Base-by-base conservation (phyloP, 2,888 invertebrate genomes). In the Chloroclystis v-ata region DNA sequence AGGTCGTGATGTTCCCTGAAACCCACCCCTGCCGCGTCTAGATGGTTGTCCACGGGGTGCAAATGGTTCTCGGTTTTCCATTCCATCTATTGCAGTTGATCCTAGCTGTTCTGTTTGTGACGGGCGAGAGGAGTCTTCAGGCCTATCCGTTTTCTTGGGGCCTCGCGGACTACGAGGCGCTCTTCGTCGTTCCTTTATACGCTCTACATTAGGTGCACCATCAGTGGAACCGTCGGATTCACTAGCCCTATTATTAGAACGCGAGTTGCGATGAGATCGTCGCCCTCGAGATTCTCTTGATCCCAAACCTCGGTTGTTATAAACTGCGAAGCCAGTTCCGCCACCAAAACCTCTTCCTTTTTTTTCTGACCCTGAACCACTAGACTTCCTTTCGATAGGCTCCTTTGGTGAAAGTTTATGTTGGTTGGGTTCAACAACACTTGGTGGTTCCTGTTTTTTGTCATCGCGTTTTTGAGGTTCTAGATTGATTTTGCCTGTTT, bases 41-140 rank as follows among this genome's bases (percentile, higher is more conserved):
- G 96, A 96, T 0, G 97, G 97, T 75, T 96, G 96, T 0, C 97
- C 97, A 13, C 95, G 90, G 0, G 96, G 96, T 1, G 94, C 93
- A 78, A 96, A 96, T 37, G 93, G 94, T 65, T 94, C 94, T 47
- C 91, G 83, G 55, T 84, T 86, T 69, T 84, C 82, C 74, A 89
- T 60, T 10, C 72, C 69, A 53, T 85, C 83, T 8, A 5, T 20
- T 5, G 63, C 49, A 8, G 61, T 43, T 20, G 62, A 56, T 32
- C 60, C 54, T 5, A 64, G 54, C 49, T 71, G 76, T 32, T 83
- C 81, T 12, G 61, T 49, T 28, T 61, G 56, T 13, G 57, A 49
- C 7, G 69, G 57, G 29, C 73, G 69, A 62, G 64, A 70, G 32
- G 71, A 59, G 46, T 91, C 90, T 16, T 90, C 90, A 55, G 89